Percentiles rank a stretch among this genome's conserved stretches.
Conservation (phyloP, 2,797 vertebrate species). For the Phoxinus dragarum region DNA sequence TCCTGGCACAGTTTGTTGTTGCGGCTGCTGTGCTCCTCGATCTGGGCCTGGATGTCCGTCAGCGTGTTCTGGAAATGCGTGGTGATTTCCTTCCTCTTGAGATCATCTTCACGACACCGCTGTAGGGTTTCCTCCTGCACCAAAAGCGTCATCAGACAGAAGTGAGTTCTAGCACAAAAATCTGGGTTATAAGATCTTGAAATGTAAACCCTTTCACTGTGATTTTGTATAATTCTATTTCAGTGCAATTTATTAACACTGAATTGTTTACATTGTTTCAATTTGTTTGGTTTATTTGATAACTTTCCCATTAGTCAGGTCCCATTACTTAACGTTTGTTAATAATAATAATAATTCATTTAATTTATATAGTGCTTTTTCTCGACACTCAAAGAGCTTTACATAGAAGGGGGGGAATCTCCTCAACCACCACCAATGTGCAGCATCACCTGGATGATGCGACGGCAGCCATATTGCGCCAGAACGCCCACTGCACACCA, state of each 20-base stretch:
- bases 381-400: no score
- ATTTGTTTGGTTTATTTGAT: no score
- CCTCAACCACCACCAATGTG: no score
- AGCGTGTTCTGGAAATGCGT: slow-evolving; percentile 96
- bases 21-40: slow-evolving; percentile 95
- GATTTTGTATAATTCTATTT: background rate
- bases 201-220: background rate
- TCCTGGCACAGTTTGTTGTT: slow-evolving; percentile 97
- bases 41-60: slow-evolving; percentile 95
- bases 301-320: background rate
- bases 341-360: no score
- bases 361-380: no score
- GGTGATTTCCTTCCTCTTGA: slow-evolving; percentile 98
- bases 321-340: no score
- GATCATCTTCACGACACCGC: slow-evolving; percentile 93
- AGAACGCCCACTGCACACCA: no score
- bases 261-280: no score
- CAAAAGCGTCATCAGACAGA: background rate
- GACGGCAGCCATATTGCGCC: no score
- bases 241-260: no score
- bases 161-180: background rate
- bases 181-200: background rate
- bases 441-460: no score
- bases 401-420: no score
- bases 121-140: slow-evolving; percentile 95